Conservation (phyloP, 2,113 vertebrate species). For the Hyperopisus bebe region DNA sequence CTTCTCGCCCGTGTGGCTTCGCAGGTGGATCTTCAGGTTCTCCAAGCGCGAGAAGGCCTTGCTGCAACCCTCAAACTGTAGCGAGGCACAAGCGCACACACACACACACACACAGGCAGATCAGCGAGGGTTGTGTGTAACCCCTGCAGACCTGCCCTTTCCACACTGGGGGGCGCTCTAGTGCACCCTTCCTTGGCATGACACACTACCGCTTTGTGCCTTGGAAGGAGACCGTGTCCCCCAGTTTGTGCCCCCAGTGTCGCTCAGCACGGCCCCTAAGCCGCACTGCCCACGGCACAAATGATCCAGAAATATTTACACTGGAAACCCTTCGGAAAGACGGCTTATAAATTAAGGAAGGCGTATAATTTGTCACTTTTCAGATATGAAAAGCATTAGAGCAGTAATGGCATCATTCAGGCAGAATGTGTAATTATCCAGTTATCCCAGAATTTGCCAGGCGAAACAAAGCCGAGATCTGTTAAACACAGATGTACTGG, state of each 20-base stretch:
- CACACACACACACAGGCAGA: background rate
- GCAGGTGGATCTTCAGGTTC: slow-evolving; percentile 98
- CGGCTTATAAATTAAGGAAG: background rate
- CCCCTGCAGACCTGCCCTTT: background rate
- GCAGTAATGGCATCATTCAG: background rate
- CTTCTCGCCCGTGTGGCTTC: slow-evolving; percentile 96
- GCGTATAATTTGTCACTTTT: background rate
- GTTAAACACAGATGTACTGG: background rate
- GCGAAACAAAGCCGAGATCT: background rate
- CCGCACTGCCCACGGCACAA: background rate
- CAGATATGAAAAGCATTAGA: background rate
- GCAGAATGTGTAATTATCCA: background rate
- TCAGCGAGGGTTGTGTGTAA: background rate
- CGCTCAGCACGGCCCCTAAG: background rate
- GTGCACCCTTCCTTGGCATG: background rate
- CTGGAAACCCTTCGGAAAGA: background rate
- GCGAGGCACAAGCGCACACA: slow-evolving; percentile 22
- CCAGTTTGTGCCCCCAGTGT: background rate
- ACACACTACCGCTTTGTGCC: slow-evolving; percentile 14
- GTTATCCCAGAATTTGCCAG: background rate
- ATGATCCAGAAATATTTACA: slow-evolving; percentile 10
- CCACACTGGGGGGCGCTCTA: background rate
- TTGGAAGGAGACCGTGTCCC: background rate
- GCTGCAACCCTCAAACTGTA: slow-evolving; percentile 95
- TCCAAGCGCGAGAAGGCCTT: slow-evolving; percentile 97